These are phyloP conservation scores for Mythimna loreyi DNA, from an alignment of 2,888 invertebrate species.

Conservation along the genomic window DNA sequence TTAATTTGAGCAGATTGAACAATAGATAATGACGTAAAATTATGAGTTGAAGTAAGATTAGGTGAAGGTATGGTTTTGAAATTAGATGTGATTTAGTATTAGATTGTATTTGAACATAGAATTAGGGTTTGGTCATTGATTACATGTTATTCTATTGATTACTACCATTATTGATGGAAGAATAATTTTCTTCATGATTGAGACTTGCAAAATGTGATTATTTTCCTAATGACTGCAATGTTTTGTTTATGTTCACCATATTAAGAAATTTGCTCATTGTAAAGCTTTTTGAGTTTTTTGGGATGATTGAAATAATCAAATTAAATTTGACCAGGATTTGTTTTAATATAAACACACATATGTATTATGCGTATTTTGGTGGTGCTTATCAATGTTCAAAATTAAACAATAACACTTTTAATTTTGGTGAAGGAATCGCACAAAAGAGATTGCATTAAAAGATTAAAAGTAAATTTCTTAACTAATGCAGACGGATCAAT, in stretches of 20 bases:
- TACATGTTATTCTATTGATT: conserved; percentile 18
- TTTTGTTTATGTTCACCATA: background rate
- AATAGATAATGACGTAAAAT: conserved; percentile 34
- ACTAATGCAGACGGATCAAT: conserved; percentile 28
- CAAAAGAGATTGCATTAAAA: conserved; percentile 24
- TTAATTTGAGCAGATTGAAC: conserved; percentile 40
- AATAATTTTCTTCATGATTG: conserved; percentile 6
- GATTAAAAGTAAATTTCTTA: conserved; percentile 24
- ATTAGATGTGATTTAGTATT: conserved; percentile 6
- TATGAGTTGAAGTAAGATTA: conserved; percentile 18
- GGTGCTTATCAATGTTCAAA: background rate
- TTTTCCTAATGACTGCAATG: background rate
- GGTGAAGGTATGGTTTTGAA: conserved; percentile 18
- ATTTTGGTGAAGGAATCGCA: background rate
- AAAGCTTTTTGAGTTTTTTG: background rate
- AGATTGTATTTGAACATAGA: conserved; percentile 22
- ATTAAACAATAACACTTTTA: conserved; percentile 17
- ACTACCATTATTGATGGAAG: background rate
- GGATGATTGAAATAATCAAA: background rate
- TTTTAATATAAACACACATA: no score
- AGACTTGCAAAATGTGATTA: conserved; percentile 8
- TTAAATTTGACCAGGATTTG: background rate
- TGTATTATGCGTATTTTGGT: conserved; percentile 21
- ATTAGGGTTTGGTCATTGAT: conserved; percentile 18
- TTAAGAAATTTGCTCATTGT: background rate